phyloP scores from a whole-genome alignment of 2,113 vertebrate genomes.

The Engystomops pustulosus region DNA sequence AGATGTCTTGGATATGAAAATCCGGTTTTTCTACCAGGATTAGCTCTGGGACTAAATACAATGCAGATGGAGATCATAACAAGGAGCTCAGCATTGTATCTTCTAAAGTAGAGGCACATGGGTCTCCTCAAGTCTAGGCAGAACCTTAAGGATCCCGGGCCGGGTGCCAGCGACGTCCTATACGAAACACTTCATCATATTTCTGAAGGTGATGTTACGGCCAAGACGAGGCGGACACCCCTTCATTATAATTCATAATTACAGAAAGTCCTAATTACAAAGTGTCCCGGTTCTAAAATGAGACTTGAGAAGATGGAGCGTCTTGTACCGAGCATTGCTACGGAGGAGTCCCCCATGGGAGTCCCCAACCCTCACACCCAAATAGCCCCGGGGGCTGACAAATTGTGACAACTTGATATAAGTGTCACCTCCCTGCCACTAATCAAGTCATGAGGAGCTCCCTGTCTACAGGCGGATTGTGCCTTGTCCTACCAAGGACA shows the following conservation, averaged over 20 bases:
- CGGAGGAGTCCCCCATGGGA: no score
- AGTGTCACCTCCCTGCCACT: no score
- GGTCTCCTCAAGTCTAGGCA: not conserved
- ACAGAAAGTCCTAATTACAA: not conserved
- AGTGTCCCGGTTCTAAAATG: not conserved
- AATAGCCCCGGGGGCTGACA: no score
- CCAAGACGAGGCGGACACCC: not conserved
- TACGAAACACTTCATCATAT: slow-evolving; percentile 1
- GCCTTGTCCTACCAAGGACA: no score
- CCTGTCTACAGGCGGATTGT: no score
- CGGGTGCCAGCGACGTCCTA: not conserved
- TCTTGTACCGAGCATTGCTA: no score
- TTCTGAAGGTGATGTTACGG: not conserved
- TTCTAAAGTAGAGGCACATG: slow-evolving; percentile 9
- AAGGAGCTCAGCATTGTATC: not conserved
- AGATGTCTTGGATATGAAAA: slow-evolving; percentile 3
- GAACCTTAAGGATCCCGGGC: not conserved
- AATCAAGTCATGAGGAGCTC: no score
- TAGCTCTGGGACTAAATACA: slow-evolving; percentile 3
- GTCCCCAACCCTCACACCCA: no score
- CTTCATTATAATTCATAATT: not conserved
- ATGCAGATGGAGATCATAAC: not conserved
- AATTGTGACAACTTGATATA: no score
- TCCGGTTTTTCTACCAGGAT: slow-evolving; percentile 47
- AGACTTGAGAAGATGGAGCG: no score